phyloP scores from a whole-genome alignment of 2,797 vertebrate genomes.

The Morus bassanus region DNA sequence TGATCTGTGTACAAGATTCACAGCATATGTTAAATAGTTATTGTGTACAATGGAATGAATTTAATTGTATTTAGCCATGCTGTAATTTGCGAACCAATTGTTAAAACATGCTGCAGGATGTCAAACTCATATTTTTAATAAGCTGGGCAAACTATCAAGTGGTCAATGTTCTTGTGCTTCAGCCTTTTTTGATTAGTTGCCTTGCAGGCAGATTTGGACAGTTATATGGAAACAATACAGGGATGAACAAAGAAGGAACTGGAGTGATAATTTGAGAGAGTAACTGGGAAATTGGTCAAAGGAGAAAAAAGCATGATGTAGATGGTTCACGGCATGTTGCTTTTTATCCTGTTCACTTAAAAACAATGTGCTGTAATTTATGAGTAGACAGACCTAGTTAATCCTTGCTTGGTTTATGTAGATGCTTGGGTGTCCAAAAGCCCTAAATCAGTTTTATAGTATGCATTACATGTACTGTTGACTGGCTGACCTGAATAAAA shows the following conservation, averaged over 20 bases:
- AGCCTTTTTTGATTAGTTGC: slow-evolving; percentile 72
- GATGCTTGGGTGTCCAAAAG: slow-evolving; percentile 58
- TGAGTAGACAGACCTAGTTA: slow-evolving; percentile 57
- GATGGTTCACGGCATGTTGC: slow-evolving; percentile 56
- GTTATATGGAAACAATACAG: slow-evolving; percentile 71
- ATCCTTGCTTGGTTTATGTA: slow-evolving; percentile 65
- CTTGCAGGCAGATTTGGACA: slow-evolving; percentile 67
- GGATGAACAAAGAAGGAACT: slow-evolving; percentile 70
- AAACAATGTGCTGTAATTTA: slow-evolving; percentile 68
- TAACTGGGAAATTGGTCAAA: slow-evolving; percentile 70
- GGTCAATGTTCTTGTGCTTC: slow-evolving; percentile 69
- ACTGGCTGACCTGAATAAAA: slow-evolving; percentile 65
- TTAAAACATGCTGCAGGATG: slow-evolving; percentile 70
- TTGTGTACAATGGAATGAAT: slow-evolving; percentile 58
- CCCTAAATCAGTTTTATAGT: slow-evolving; percentile 69
- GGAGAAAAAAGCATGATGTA: slow-evolving; percentile 59
- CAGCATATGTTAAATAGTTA: slow-evolving; percentile 68
- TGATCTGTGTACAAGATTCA: slow-evolving; percentile 52
- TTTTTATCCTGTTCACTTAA: slow-evolving; percentile 67
- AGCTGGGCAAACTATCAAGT: slow-evolving; percentile 70
- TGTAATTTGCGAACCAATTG: slow-evolving; percentile 68
- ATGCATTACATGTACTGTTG: slow-evolving; percentile 63
- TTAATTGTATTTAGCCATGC: slow-evolving; percentile 67
- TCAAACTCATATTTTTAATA: slow-evolving; percentile 75
- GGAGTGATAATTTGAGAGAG: slow-evolving; percentile 75